These are phyloP conservation scores for Aphis gossypii DNA, from an alignment of 1,140 invertebrate species.

Conservation along the genomic window DNA sequence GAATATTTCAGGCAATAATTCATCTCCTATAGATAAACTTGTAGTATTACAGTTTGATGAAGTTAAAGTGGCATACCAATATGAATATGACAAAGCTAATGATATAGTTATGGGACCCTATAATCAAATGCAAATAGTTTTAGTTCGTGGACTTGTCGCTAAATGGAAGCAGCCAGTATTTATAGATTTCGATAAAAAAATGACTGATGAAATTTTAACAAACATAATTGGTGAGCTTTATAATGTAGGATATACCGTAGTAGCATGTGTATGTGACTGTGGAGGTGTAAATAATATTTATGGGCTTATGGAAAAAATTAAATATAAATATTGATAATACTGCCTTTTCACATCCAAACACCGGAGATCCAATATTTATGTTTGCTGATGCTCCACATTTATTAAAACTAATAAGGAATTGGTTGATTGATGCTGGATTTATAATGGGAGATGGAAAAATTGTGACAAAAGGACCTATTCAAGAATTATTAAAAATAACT, in stretches of 20 bases:
- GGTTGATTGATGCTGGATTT: not conserved
- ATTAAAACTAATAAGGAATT: not conserved
- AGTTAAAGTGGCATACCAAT: slow-evolving; percentile 61
- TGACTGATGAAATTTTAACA: not conserved
- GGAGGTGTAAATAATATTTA: not conserved
- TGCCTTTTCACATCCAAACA: not conserved
- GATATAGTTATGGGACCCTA: slow-evolving; percentile 64
- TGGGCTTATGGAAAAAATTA: slow-evolving; percentile 8
- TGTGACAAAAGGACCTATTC: not conserved
- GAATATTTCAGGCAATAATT: slow-evolving; percentile 55
- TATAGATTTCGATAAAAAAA: slow-evolving; percentile 61
- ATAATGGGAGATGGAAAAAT: not conserved
- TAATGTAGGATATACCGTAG: not conserved
- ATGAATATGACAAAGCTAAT: slow-evolving; percentile 21
- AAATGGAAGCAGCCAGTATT: slow-evolving; percentile 65
- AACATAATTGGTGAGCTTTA: not conserved
- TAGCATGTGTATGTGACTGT: slow-evolving; percentile 11
- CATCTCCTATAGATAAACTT: slow-evolving; percentile 60
- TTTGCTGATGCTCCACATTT: slow-evolving; percentile 24
- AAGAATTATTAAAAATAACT: slow-evolving; percentile 13
- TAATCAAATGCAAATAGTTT: slow-evolving; percentile 63
- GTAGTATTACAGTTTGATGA: slow-evolving; percentile 63
- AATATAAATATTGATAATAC: not conserved
- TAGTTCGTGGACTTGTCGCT: slow-evolving; percentile 62
- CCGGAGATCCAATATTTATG: not conserved